Evolutionary conservation across 1,140 invertebrate species (phyloP).

Genomic region (Adelges cooleyi): DNA sequence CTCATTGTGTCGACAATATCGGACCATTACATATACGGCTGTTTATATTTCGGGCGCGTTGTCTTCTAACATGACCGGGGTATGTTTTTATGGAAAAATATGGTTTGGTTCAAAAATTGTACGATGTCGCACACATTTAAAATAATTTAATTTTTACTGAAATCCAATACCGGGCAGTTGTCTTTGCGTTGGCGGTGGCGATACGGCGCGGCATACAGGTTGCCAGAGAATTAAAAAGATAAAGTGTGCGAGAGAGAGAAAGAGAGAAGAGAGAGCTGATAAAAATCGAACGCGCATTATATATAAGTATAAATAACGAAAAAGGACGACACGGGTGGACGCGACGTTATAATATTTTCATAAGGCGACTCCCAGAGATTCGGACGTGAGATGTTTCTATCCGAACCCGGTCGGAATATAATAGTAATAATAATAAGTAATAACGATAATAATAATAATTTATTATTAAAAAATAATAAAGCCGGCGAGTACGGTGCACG

Average conservation of each 20-base stretch:
- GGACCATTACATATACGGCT: no score
- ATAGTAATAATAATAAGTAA: no score
- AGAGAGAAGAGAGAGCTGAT: no score
- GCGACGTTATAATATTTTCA: not conserved
- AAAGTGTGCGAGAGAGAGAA: not conserved
- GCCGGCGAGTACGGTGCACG: not conserved
- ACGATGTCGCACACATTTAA: no score
- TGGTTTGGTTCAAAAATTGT: no score
- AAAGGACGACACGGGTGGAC: conserved; percentile 13
- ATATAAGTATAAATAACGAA: conserved; percentile 14
- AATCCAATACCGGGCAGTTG: conserved; percentile 1
- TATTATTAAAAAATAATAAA: conserved; percentile 29
- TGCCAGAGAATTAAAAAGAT: no score
- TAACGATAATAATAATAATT: conserved; percentile 19
- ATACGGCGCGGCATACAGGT: conserved; percentile 1
- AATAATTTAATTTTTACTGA: not conserved
- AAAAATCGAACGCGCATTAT: conserved; percentile 24
- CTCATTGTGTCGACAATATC: no score
- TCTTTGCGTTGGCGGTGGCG: not conserved
- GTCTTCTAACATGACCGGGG: no score
- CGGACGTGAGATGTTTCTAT: conserved; percentile 27
- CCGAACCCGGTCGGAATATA: conserved; percentile 6
- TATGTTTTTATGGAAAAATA: no score
- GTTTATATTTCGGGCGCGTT: no score
- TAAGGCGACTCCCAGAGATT: conserved; percentile 19